These are phyloP conservation scores for Drosophila cyrtoloma DNA, from an alignment of 2,888 invertebrate genomes.

Conservation along the genomic window DNA sequence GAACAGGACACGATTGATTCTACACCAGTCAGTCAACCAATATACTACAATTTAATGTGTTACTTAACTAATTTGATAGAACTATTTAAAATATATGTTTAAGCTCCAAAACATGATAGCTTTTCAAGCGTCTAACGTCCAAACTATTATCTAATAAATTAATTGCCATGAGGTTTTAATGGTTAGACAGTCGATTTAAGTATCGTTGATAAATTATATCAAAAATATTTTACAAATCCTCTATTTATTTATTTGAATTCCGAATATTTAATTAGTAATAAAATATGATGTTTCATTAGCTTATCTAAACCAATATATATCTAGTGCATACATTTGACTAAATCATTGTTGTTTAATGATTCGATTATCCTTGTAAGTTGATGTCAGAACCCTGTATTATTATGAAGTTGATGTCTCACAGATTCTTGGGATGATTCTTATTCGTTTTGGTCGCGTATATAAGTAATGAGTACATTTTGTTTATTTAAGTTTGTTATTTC, in stretches of 20 bases:
- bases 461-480: constrained; percentile 81
- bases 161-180: background rate
- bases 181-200: background rate
- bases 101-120: rapidly evolving
- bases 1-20: background rate
- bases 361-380: background rate
- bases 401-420: constrained; percentile 53
- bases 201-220: background rate
- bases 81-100: background rate
- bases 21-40: background rate
- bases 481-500: constrained; percentile 77
- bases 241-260: background rate
- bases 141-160: background rate
- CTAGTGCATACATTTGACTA: background rate
- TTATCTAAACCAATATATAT: background rate
- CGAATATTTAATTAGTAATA: background rate
- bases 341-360: background rate
- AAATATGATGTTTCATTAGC: background rate
- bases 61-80: background rate
- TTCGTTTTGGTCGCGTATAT: constrained; percentile 65
- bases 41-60: background rate
- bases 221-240: too few relatives aligned
- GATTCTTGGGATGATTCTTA: constrained; percentile 64
- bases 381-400: constrained; percentile 55
- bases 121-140: background rate